Conservation (phyloP, 2,888 invertebrate species). For the Microplitis deprimator region DNA sequence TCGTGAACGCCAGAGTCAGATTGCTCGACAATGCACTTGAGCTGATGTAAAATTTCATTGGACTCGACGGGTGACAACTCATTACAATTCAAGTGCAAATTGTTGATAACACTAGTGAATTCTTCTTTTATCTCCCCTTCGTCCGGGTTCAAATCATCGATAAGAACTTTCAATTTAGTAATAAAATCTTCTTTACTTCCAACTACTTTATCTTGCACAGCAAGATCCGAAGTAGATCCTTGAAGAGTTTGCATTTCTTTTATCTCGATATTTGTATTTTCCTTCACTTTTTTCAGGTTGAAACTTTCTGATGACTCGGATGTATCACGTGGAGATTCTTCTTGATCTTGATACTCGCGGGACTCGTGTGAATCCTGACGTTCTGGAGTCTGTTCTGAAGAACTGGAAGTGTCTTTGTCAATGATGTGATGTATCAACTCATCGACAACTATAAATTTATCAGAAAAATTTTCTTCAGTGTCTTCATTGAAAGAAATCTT, state of each 20-base stretch:
- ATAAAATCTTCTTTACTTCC: slow-evolving; percentile 16
- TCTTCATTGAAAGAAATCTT: background rate
- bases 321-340: background rate
- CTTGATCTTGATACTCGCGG: background rate
- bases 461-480: background rate
- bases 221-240: background rate
- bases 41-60: slow-evolving; percentile 25
- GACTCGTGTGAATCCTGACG: background rate
- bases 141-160: slow-evolving; percentile 21
- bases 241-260: slow-evolving; percentile 30
- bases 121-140: slow-evolving; percentile 20
- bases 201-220: background rate
- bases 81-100: slow-evolving; percentile 5
- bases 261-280: slow-evolving; percentile 30
- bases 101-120: slow-evolving; percentile 18
- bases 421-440: slow-evolving; percentile 64
- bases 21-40: slow-evolving; percentile 26
- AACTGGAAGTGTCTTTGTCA: slow-evolving; percentile 40
- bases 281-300: slow-evolving; percentile 34
- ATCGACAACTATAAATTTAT: slow-evolving; percentile 53
- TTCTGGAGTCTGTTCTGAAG: background rate
- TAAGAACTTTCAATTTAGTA: slow-evolving; percentile 24
- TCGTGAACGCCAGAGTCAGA: background rate
- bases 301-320: slow-evolving; percentile 27
- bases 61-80: slow-evolving; percentile 9